Percentiles rank a stretch among this genome's conserved stretches.
These are phyloP conservation scores for Masnerella sp. DNA, from an alignment of 2,888 invertebrate genomes.

Conservation along the genomic window DNA sequence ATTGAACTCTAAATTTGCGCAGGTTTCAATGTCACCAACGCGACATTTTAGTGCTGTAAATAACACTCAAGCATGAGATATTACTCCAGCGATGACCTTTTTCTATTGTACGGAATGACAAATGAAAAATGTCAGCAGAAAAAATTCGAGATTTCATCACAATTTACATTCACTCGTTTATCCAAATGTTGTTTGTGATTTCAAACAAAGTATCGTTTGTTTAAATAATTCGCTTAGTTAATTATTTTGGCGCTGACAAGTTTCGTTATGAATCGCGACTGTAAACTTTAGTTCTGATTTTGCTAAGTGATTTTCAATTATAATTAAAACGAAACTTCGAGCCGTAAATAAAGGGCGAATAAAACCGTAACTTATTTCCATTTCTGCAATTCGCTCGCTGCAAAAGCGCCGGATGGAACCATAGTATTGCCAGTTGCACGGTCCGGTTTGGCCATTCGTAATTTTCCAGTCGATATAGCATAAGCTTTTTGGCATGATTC, in stretches of 20 bases:
- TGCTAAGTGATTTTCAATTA: constrained; percentile 5
- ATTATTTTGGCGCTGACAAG: too few relatives aligned
- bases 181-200: too few relatives aligned
- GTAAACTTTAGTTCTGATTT: too few relatives aligned
- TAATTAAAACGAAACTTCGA: background rate
- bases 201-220: too few relatives aligned
- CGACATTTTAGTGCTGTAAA: background rate
- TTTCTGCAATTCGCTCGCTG: constrained; percentile 14
- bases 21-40: background rate
- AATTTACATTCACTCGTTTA: too few relatives aligned
- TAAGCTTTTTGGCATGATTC: constrained; percentile 68
- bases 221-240: too few relatives aligned
- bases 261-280: too few relatives aligned
- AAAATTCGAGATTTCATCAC: too few relatives aligned
- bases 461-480: constrained; percentile 72
- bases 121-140: background rate
- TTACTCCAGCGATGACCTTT: too few relatives aligned
- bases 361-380: constrained; percentile 23
- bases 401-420: constrained; percentile 7
- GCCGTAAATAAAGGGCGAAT: background rate
- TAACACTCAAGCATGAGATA: too few relatives aligned
- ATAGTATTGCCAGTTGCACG: constrained; percentile 64
- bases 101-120: background rate
- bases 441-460: constrained; percentile 68
- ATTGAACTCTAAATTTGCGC: background rate